Evolutionary conservation across 2,888 invertebrate species (phyloP).

Genomic region (Oscheius sp.): DNA sequence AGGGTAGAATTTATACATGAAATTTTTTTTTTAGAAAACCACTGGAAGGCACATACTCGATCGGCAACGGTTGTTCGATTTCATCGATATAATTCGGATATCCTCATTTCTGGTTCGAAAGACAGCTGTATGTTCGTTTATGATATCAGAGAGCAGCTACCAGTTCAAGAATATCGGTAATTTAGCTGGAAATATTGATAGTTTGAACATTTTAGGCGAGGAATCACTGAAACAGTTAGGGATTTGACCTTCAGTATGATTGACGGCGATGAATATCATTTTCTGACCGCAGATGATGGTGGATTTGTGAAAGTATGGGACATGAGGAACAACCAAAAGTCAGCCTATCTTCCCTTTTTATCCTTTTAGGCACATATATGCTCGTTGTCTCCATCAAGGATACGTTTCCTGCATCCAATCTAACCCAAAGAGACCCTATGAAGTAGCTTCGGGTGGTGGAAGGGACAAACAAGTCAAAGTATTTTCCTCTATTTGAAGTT

Average conservation of each 20-base stretch:
- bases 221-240: conserved; percentile 38
- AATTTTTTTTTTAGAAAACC: conserved; percentile 2
- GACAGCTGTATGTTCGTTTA: conserved; percentile 23
- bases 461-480: conserved; percentile 53
- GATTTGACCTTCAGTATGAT: conserved; percentile 43
- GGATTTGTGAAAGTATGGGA: conserved; percentile 54
- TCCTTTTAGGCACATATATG: conserved; percentile 38
- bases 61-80: conserved; percentile 50
- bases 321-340: conserved; percentile 31
- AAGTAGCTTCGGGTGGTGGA: conserved; percentile 54
- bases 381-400: conserved; percentile 48
- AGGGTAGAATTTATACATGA: not conserved
- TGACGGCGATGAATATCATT: conserved; percentile 36
- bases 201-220: not conserved
- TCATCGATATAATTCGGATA: conserved; percentile 37
- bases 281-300: conserved; percentile 51
- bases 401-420: conserved; percentile 45
- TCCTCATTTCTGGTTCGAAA: conserved; percentile 37
- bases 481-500: not conserved
- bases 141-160: not conserved
- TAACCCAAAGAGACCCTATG: conserved; percentile 35
- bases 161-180: not conserved
- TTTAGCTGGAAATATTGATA: not conserved
- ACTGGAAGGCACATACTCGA: conserved; percentile 50
- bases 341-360: not conserved